Evolutionary conservation across 2,113 vertebrate genomes (phyloP), one percentile per base, ranked within the genome.

Genomic region (Calyptommatus sinebrachiatus): DNA sequence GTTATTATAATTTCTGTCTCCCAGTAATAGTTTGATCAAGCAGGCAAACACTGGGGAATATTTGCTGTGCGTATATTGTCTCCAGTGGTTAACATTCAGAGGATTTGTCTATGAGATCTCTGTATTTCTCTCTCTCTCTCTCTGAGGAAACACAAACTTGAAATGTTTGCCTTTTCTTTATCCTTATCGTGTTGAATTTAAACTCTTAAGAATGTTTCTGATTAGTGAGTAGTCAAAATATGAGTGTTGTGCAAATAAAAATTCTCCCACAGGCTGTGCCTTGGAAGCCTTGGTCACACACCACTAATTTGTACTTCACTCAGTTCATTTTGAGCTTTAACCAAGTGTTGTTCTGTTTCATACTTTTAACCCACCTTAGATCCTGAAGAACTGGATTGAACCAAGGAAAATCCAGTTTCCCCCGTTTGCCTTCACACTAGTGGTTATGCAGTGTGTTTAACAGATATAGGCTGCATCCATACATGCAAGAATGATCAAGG

Each of bases 131-230:
- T 22, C 50, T 10, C 14, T 57, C 8, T 12, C 9, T 63, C 28
- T 45, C 11, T 53, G 74, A 57, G 63, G 71, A 71, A 57, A 66
- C 10, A 18, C 21, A 65, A 45, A 20, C 48, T 67, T 31, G 69
- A 10, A 45, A n/a, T 31, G 61, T 57, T 72, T 53, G 61, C 75
- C 57, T 72, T 77, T 72, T 26, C 69, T 53, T 70, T 77, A 69
- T 48, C n/a, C 68, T 77, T 65, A 63, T 60, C 26, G 3, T 29
- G 61, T 72, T 72, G 63, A 66, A 82, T 77, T 77, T 66, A 82
- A 77, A 65, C 75, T 26, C 20, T 72, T 57, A 60, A 66, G 69
- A 57, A 72, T 22, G 61, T 71, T 82, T 66, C 60, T 72, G 69
- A 77, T 53, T 14, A 57, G 31, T 24, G 69, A 66, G 46, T 57